phyloP scores from a whole-genome alignment of 2,888 invertebrate genomes.

The Ypsolopha scabrella region DNA sequence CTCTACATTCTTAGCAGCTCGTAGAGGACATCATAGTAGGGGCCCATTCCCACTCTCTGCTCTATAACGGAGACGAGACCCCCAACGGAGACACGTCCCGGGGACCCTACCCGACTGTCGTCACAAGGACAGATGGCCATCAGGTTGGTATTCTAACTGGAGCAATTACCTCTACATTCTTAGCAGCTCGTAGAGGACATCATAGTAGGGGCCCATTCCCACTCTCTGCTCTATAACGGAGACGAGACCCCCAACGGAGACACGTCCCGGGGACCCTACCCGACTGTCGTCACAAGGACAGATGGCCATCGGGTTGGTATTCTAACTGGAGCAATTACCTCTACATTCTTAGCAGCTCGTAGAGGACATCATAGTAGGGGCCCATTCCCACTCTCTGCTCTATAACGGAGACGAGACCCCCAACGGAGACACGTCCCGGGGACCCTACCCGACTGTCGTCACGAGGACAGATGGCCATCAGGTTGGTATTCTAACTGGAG shows the following conservation, averaged over 20 bases:
- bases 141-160: conserved; percentile 27
- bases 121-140: conserved; percentile 65
- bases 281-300: conserved; percentile 73
- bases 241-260: conserved; percentile 68
- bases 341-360: too few relatives aligned
- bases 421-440: too few relatives aligned
- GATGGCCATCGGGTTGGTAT: conserved; percentile 53
- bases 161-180: background rate
- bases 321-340: background rate
- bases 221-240: conserved; percentile 80
- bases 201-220: conserved; percentile 89
- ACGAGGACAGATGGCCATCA: too few relatives aligned
- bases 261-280: conserved; percentile 74
- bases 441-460: too few relatives aligned
- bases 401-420: too few relatives aligned
- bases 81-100: conserved; percentile 68
- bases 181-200: conserved; percentile 74
- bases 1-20: conserved; percentile 21
- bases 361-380: too few relatives aligned
- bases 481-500: too few relatives aligned
- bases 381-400: too few relatives aligned
- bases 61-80: conserved; percentile 71
- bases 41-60: conserved; percentile 84
- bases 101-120: conserved; percentile 79
- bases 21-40: conserved; percentile 88